phyloP scores from a whole-genome alignment of 2,797 vertebrate genomes.

The Pelodytes ibericus region DNA sequence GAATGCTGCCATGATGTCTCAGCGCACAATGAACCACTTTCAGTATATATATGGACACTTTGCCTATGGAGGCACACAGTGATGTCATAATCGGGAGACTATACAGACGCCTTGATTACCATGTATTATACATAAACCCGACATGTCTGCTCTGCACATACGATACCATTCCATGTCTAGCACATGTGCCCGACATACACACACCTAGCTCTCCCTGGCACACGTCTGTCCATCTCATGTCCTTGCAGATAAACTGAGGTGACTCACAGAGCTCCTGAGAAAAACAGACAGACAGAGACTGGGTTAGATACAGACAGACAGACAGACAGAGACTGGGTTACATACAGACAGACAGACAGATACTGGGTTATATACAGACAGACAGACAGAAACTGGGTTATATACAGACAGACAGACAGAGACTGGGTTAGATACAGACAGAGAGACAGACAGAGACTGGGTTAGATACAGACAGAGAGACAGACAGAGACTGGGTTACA shows the following conservation, averaged over 20 bases:
- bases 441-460: not conserved
- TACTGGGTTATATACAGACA: no score
- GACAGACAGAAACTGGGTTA: not conserved
- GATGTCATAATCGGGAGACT: no score
- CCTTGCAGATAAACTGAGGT: constrained; percentile 63
- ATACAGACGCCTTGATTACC: no score
- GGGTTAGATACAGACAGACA: not conserved
- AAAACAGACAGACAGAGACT: not conserved
- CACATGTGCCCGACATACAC: not conserved
- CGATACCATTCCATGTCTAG: no score
- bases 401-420: not conserved
- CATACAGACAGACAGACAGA: not conserved
- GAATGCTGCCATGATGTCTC: no score
- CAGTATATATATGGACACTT: no score
- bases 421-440: no score
- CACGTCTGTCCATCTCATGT: constrained; percentile 66
- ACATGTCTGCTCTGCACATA: no score
- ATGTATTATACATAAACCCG: no score
- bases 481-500: no score
- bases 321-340: not conserved
- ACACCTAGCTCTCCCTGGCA: constrained; percentile 65
- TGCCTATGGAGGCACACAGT: no score
- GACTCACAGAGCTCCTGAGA: constrained; percentile 61
- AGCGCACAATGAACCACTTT: no score
- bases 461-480: not conserved